Percentiles rank a stretch among this genome's conserved stretches.
Evolutionary conservation across 2,113 vertebrate species (phyloP).

Genomic region (Istiophorus platypterus): DNA sequence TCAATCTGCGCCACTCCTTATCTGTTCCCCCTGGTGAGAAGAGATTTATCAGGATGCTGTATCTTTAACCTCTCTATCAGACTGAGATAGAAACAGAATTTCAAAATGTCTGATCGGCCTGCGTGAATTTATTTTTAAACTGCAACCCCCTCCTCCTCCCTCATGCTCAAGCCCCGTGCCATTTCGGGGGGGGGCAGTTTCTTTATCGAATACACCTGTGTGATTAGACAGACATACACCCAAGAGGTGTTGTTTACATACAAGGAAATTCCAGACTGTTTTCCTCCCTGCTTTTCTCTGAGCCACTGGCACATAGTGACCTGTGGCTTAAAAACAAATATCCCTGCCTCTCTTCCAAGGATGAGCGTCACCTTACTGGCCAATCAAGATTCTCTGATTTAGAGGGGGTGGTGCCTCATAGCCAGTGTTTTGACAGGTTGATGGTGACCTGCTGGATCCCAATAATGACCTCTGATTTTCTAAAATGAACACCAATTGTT

Average conservation of each 20-base stretch:
- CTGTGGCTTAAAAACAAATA: conserved; percentile 73
- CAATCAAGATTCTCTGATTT: conserved; percentile 29
- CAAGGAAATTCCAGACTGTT: conserved; percentile 56
- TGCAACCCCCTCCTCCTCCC: conserved; percentile 32
- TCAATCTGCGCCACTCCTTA: conserved; percentile 94
- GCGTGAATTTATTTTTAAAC: conserved; percentile 80
- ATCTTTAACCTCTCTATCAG: conserved; percentile 92
- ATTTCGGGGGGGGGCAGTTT: conserved; percentile 39
- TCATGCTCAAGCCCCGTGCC: conserved; percentile 45
- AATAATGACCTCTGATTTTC: conserved; percentile 61
- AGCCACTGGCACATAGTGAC: conserved; percentile 65
- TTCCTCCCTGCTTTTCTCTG: conserved; percentile 15
- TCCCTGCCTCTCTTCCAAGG: conserved; percentile 44
- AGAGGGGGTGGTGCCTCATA: conserved; percentile 20
- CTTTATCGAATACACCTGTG: conserved; percentile 65
- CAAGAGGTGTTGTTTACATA: conserved; percentile 54
- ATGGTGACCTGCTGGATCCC: conserved; percentile 59
- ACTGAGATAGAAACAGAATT: conserved; percentile 81
- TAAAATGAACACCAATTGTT: conserved; percentile 64
- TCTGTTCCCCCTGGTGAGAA: conserved; percentile 88
- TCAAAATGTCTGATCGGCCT: conserved; percentile 81
- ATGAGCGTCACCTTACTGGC: conserved; percentile 47
- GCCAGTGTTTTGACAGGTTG: conserved; percentile 73
- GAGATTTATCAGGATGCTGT: conserved; percentile 93
- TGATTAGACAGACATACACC: conserved; percentile 34